Base-by-base conservation (phyloP, 2,797 vertebrate genomes). In the Xenopus petersii region DNA sequence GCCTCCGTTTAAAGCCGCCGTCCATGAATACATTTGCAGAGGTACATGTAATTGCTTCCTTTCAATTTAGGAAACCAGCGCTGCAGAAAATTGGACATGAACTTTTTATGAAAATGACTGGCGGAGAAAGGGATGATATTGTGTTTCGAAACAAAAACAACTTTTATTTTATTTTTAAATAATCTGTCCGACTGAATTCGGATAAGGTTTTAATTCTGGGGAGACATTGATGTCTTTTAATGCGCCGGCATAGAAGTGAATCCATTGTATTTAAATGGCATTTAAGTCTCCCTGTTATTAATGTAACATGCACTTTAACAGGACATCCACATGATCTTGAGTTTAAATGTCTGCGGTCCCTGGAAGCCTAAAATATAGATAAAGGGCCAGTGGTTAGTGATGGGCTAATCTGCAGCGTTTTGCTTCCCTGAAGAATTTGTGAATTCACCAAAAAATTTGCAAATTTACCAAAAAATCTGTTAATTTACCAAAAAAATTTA, bases 21-120 rank as follows among this genome's bases (percentile, higher is more conserved):
- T 17, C 65, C 66, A 58, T 64, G 61, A 74, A 79, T 70, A 64
- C 71, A 74, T 79, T 70, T 79, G 55, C 60, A 33, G 65, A 79
- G 76, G 76, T 74, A 65, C 76, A 70, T 74, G 76, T 74, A 79
- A 79, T 79, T 70, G 76, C 76, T 74, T 74, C 74, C 67, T 79
- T 79, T 79, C 76, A 79, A 79, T 79, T 79, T 79, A 74, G 66
- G 65, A 70, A 79, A 73, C 76, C 76, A 79, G 21, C 65, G 76
- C 76, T 49, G 71, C 76, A 79, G 71, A 79, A 74, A 79, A 79
- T 79, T 73, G 73, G 71, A 79, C 71, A 73, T 64, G 33, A 71
- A 46, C 71, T 79, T 70, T 73, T 74, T 79, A 79, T 70, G 76
- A 70, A 75, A 76, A 71, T 71, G 48, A 49, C 46, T 71, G 21